Base-by-base conservation (phyloP, 2,113 vertebrate species). In the Cololabis saira region DNA sequence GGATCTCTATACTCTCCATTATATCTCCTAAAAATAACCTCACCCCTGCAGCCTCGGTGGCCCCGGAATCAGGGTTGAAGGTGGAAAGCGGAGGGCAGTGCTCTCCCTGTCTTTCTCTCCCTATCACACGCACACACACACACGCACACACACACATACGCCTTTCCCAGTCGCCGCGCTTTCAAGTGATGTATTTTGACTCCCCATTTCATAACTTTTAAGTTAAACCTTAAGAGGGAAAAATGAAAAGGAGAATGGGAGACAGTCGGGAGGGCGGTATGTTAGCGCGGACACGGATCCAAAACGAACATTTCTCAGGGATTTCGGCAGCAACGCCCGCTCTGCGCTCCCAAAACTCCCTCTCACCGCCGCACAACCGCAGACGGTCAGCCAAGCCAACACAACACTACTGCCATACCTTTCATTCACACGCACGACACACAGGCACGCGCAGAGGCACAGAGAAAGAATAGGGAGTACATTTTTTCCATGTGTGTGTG, bases 281-380 rank as follows among this genome's bases (percentile, higher is more conserved):
- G 90, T 90, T 90, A 92, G 92, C 84, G 89, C 65, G 81, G 82
- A 89, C 81, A 90, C 56, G 30, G 90, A 87, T 93, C 92, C 92
- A 93, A 93, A 91, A 92, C 81, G 92, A 93, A 93, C 91, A 93
- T 93, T 93, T 93, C 91, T 93, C 87, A 90, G 92, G 87, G 92
- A 93, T 90, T 92, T 93, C 90, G 86, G 90, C 90, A 90, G 90
- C 88, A 91, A 93, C 92, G 90, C 92, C 91, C 86, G 87, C 89
- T 86, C 84, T 74, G 81, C 88, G 83, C 83, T 87, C 84, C 87
- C 87, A 85, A 83, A 84, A 80, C 83, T 84, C 84, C 82, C 89
- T 88, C 89, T 91, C 80, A 85, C 90, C 87, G 76, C 92, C 83
- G 80, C 91, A 89, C 83, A 92, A 93, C 92, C 91, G 92, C 92